phyloP scores from a whole-genome alignment of 2,797 vertebrate species.

The Ctenosaura bakeri region DNA sequence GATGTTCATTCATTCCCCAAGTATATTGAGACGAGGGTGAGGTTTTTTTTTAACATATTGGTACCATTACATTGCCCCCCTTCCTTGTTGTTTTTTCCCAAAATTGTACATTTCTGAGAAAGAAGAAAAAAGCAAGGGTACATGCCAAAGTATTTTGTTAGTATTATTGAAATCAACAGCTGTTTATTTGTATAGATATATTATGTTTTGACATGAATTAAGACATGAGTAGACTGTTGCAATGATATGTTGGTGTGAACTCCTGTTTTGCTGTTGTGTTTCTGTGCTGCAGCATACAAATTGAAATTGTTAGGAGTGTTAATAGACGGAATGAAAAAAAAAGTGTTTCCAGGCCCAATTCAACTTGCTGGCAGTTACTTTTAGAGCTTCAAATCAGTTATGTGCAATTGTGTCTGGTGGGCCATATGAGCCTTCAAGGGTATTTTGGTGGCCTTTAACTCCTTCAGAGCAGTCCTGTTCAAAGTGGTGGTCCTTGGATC shows the following conservation, averaged over 20 bases:
- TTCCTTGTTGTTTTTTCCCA: neutral
- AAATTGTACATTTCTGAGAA: neutral
- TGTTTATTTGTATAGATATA: neutral
- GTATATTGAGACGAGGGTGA: conserved; percentile 4
- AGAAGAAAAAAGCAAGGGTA: neutral
- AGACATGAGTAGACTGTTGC: neutral
- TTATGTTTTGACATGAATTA: neutral
- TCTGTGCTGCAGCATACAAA: neutral
- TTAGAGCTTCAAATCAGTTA: neutral
- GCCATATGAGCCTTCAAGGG: too few species aligned
- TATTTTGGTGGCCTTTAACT: neutral
- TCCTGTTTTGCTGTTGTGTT: neutral
- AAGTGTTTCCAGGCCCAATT: neutral
- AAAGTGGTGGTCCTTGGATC: neutral
- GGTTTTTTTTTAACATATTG: neutral
- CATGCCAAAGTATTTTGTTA: neutral
- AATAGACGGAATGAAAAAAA: too few species aligned
- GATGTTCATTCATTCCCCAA: conserved; percentile 29
- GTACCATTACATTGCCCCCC: neutral
- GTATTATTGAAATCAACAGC: neutral
- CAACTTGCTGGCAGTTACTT: neutral
- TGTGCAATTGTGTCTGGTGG: too few species aligned
- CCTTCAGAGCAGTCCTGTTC: neutral
- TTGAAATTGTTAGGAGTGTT: neutral
- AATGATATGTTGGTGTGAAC: neutral